Base-by-base conservation (phyloP, 2,797 vertebrate genomes). In the Triplophysa yarkandensis region DNA sequence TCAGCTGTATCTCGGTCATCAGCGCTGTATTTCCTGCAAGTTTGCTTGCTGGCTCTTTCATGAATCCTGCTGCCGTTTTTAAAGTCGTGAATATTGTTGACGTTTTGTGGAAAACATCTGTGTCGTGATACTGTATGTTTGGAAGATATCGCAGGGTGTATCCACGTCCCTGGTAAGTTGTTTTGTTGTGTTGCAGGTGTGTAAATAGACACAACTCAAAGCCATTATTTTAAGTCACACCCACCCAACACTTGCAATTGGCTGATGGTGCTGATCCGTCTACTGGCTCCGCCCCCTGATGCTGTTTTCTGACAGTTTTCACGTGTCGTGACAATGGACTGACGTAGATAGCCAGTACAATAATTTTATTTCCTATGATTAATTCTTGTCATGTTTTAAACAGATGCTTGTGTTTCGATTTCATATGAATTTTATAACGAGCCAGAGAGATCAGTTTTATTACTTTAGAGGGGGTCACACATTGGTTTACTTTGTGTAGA, bases 11-110 rank as follows among this genome's bases (percentile, higher is more conserved):
- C 11, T 76, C 52, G 66, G 74, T 81, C 32, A 67, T 48, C n/a
- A 21, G 58, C 71, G 78, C 19, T 79, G 70, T 52, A 41, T 16
- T 63, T 71, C 60, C 67, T 32, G 28, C 5, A 80, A 52, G 67
- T 80, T 41, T 17, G 65, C 73, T 77, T 19, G 57, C 21, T 77
- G 46, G 19, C 65, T 66, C 39, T 81, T 73, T n/a, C 60, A 32
- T 13, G 60, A 46, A 77, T 32, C 21, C 79, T 65, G 72, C 77
- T 81, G 83, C 83, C 81, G 80, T 87, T 86, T 83, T 81, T 67
- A 30, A 65, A 54, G 78, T 61, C 25, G 28, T 71, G 74, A 41
- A 66, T 43, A 54, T 77, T 69, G 41, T 79, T 80, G 67, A 83
- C 44, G 78, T 79, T 84, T 87, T 76, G 83, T 85, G 69, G 70